Base-by-base conservation (phyloP, 2,888 invertebrate species). In the Drosophila limbata region DNA sequence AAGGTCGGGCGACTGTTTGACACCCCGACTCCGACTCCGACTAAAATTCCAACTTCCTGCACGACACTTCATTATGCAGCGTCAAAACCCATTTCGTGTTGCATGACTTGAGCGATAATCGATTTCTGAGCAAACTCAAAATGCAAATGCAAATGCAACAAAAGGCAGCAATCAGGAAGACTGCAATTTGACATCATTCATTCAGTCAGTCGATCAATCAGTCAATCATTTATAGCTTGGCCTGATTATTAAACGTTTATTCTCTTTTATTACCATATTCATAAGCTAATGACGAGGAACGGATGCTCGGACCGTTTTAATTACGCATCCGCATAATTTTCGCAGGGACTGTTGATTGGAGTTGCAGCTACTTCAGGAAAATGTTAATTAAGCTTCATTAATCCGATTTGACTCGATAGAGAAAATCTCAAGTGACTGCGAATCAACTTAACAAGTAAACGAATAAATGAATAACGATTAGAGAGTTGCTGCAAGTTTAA, bases 61-160 rank as follows among this genome's bases (percentile, higher is more conserved):
- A 53, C 47, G 74, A 52, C 74, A 74, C 63, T 74, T 70, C 57
- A 57, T 78, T 78, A 66, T 74, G 74, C 74, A 60, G 74, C 63
- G 74, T 77, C 63, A 82, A 69, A 77, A 76, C 63, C 66, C 50
- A 84, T 72, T 86, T 79, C 40, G 44, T 35, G 73, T 84, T 83
- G 81, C 84, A 88, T 81, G 88, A 74, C 78, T 85, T 47, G 47
- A 55, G 52, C 84, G 57, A 78, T 88, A 88, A 84, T 84, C 84
- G 88, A 84, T 84, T 84, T 79, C 56, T 65, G 63, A 65, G 72
- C 71, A 64, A 65, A 19, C 40, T 47, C 59, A 53, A 65, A 60
- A 25, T 62, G 71, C 70, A 66, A 60, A 25, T 62, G 71, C 70
- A 66, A 64, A 19, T 44, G 51, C 59, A 55, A 65, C 66, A 35